Evolutionary conservation across 2,888 invertebrate genomes (phyloP).

Genomic region (Proisotoma minuta): DNA sequence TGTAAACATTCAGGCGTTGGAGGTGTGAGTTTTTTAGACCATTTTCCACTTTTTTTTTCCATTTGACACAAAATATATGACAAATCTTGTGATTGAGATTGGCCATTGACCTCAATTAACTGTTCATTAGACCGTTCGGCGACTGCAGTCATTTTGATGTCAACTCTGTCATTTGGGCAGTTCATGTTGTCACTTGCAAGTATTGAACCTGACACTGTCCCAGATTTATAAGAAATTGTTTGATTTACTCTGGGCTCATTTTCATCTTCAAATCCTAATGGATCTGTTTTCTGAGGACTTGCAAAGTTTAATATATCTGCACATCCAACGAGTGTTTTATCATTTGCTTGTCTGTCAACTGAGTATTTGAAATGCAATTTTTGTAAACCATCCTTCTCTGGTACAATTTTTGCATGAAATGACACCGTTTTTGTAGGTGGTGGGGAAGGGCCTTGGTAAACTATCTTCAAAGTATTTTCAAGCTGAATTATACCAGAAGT

Average conservation of each 20-base stretch:
- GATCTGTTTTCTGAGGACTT: constrained; percentile 28
- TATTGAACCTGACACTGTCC: constrained; percentile 22
- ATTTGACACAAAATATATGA: constrained; percentile 36
- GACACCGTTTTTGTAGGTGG: background rate
- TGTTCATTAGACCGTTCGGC: constrained; percentile 38
- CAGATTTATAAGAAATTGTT: constrained; percentile 25
- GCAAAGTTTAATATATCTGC: constrained; percentile 25
- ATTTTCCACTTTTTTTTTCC: constrained; percentile 29
- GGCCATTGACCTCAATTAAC: constrained; percentile 13
- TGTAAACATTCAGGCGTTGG: constrained; percentile 36
- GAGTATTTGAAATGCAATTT: constrained; percentile 21
- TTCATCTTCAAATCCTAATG: constrained; percentile 32
- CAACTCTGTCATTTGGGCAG: constrained; percentile 31
- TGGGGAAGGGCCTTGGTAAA: background rate
- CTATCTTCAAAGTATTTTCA: no score
- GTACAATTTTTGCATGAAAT: background rate
- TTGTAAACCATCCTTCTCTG: constrained; percentile 5
- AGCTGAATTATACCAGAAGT: no score
- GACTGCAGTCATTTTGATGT: constrained; percentile 27
- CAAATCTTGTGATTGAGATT: constrained; percentile 5
- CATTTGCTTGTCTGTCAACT: constrained; percentile 8
- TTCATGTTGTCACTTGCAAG: constrained; percentile 19
- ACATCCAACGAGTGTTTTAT: constrained; percentile 27
- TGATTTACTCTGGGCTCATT: constrained; percentile 39
- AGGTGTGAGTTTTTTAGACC: constrained; percentile 37